Base-by-base conservation (phyloP, 92 coral and sea anemone species). In the Heteractis magnifica region DNA sequence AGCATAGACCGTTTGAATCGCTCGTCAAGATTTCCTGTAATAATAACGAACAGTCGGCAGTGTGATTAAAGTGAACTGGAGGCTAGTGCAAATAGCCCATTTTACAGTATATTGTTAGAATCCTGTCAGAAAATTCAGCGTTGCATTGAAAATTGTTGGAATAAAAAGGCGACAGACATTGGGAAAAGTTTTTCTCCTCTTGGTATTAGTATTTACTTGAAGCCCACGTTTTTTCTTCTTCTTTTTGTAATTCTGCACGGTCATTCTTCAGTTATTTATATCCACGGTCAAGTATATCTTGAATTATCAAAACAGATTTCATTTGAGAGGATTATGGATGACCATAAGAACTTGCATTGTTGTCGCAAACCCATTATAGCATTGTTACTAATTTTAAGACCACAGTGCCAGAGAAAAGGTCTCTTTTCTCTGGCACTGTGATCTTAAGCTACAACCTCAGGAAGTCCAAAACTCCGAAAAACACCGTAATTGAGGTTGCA, bases 31-130 rank as follows among this genome's bases (percentile, higher is more conserved):
- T 68, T 20, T 26, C 49, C 14, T 68, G 44, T 68, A 20, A 26
- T 68, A 68, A 68, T 26, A 68, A 68, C 49, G 73, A 68, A 68
- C 73, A 68, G 16, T 68, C 73, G 7, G 23, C 73, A 68, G 49
- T 68, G 23, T 68, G 6, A 68, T 68, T 7, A 68, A 23, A 23
- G 13, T 65, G 44, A 34, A 34, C 44, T 34, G 44, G 44, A 34
- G 44, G 44, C 44, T 34, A 34, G 44, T 1, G 2, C 44, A 34
- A 1, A n/a, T 18, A 62, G 70, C 0, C 26, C 5, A 23, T 20
- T 8, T 62, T 62, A 62, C 20, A 5, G 18, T 1, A 62, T 62
- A 62, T 62, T 62, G 70, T 62, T n/a, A 62, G 8, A 62, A 23
- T 18, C 21, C 6, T 62, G 18, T 15, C 15, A 12, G 15, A 20